phyloP scores from a whole-genome alignment of 1,140 invertebrate genomes.

The Hylyphantes graminicola region DNA sequence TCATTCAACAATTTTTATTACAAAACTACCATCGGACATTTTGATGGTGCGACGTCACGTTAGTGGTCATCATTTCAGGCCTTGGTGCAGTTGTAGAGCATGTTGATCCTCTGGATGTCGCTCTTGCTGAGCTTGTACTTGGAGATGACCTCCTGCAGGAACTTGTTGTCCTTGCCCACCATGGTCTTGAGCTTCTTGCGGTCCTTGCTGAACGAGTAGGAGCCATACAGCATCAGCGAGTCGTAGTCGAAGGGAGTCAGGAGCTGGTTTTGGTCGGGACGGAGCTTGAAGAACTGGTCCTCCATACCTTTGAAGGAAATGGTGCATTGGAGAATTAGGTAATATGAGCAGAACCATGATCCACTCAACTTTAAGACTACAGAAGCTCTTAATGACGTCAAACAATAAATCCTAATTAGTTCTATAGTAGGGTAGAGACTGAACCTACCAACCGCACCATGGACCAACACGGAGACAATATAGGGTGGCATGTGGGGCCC shows the following conservation, averaged over 20 bases:
- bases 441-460: no score
- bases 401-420: no score
- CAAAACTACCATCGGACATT: no score
- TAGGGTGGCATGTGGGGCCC: no score
- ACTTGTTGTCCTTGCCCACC: conserved; percentile 2
- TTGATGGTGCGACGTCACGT: no score
- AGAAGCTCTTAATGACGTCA: no score
- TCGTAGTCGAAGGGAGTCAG: conserved; percentile 62
- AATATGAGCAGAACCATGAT: no score
- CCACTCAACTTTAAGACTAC: no score
- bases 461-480: no score
- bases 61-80: neutral
- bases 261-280: conserved; percentile 57
- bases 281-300: conserved; percentile 56
- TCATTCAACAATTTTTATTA: no score
- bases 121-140: conserved; percentile 28
- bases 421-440: no score
- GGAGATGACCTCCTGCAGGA: conserved; percentile 13
- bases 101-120: conserved; percentile 34
- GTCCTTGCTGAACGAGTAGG: conserved; percentile 57
- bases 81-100: conserved; percentile 33
- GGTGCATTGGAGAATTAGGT: neutral
- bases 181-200: conserved; percentile 30
- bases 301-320: neutral
- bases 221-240: conserved; percentile 62